Evolutionary conservation across 2,888 invertebrate species (phyloP), one percentile per base, ranked within the genome.

Genomic region (Crepidodera aurea): DNA sequence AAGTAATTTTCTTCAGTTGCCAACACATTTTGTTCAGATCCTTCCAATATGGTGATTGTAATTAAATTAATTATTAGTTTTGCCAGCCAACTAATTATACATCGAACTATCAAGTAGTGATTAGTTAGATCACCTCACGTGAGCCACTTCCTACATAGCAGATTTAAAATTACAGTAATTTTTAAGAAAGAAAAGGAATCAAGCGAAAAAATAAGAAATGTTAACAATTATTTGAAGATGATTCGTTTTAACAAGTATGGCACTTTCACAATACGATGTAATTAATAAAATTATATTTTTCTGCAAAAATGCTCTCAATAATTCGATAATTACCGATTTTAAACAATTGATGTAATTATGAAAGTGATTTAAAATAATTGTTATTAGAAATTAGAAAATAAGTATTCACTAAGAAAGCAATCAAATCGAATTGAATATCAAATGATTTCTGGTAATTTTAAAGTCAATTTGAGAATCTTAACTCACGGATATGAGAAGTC

Each of bases 1-100:
- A 69, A 57, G 62, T 54, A 65, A 69, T 69, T 69, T 62, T 62
- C 56, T 39, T 12, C 25, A 60, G 58, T 46, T 54, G 27, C 56
- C 44, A 55, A 53, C 48, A 37, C 60, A 57, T 53, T 60, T 50
- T 13, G 51, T 46, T 60, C 32, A 29, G 50, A 57, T 56, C 50
- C 29, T 60, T 40, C 53, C 22, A 42, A 60, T 60, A 48, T 55
- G 48, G 48, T 40, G 32, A 60, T 60, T 55, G 42, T 57, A 60
- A 60, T 63, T 60, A 65, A 50, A 13, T 60, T 63, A 58, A 62
- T 62, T 56, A 59, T 51, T 39, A 55, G 59, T 60, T 62, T 60
- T 60, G 51, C 55, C 34, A 62, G 32, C 19, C 48, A 29, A 44
- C 39, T 59, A 65, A 58, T 59, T 59, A 55, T 39, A 34, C 22